Evolutionary conservation across 2,888 invertebrate genomes (phyloP).

Genomic region (Polydrusus cervinus): DNA sequence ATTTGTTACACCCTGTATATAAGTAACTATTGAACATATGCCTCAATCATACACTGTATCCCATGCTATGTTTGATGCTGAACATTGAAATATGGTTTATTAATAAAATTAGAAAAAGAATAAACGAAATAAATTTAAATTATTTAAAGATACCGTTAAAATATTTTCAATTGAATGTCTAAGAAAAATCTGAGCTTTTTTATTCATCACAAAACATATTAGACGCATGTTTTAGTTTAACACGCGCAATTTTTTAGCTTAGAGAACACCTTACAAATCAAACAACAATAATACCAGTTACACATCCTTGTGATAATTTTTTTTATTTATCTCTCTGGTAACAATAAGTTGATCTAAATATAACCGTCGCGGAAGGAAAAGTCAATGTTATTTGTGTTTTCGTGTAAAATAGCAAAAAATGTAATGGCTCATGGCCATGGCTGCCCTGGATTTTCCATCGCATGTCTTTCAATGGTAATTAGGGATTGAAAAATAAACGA

Average conservation of each 20-base stretch:
- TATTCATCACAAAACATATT: too few species aligned
- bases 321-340: slow-evolving; percentile 8
- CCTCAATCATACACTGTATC: too few species aligned
- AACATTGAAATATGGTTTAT: too few species aligned
- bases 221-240: too few species aligned
- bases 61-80: too few species aligned
- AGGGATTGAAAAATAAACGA: not conserved
- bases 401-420: slow-evolving; percentile 17
- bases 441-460: slow-evolving; percentile 32
- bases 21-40: too few species aligned
- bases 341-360: slow-evolving; percentile 22
- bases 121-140: too few species aligned
- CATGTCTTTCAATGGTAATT: slow-evolving; percentile 26
- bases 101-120: too few species aligned
- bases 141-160: too few species aligned
- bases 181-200: too few species aligned
- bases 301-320: slow-evolving; percentile 16
- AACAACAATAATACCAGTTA: slow-evolving; percentile 13
- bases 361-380: slow-evolving; percentile 2
- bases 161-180: too few species aligned
- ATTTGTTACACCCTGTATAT: too few species aligned
- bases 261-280: not conserved
- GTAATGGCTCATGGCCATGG: slow-evolving; percentile 38
- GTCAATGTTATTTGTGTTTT: not conserved
- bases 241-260: not conserved